Percentiles rank a stretch among this genome's conserved stretches.
These are phyloP conservation scores for Falco berigora DNA, from an alignment of 2,797 vertebrate genomes.

Conservation along the genomic window DNA sequence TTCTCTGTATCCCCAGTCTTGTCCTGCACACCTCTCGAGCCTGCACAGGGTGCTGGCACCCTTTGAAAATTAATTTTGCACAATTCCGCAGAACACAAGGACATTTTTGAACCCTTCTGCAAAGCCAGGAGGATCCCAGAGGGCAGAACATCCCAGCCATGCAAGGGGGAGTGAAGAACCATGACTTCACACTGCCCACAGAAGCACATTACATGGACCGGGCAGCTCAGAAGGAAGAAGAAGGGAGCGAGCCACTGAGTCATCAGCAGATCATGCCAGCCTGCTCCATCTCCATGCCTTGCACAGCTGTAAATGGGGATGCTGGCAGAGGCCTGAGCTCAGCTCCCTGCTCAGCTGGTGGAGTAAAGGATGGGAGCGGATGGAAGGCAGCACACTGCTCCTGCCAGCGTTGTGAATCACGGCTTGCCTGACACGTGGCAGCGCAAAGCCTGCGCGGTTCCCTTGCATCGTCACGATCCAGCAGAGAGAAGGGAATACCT, in stretches of 20 bases:
- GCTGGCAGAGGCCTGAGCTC: neutral
- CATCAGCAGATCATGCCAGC: neutral
- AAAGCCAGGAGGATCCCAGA: neutral
- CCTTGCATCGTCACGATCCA: neutral
- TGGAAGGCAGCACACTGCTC: neutral
- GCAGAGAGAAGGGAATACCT: neutral
- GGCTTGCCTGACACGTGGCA: accelerated
- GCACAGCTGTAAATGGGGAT: neutral
- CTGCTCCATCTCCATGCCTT: neutral
- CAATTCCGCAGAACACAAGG: accelerated
- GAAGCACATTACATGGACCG: accelerated
- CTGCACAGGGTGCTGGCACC: neutral
- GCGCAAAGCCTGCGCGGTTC: neutral
- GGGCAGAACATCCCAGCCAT: neutral
- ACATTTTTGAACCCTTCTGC: neutral
- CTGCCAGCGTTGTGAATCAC: neutral
- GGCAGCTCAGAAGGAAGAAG: neutral
- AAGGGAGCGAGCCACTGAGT: neutral
- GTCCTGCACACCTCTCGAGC: neutral
- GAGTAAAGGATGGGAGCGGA: neutral
- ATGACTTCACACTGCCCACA: accelerated
- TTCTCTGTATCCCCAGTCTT: neutral
- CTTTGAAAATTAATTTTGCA: neutral
- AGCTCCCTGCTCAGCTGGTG: neutral
- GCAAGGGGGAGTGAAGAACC: neutral